Evolutionary conservation across 2,113 vertebrate genomes (phyloP).

Genomic region (Nycticryphes semicollaris): DNA sequence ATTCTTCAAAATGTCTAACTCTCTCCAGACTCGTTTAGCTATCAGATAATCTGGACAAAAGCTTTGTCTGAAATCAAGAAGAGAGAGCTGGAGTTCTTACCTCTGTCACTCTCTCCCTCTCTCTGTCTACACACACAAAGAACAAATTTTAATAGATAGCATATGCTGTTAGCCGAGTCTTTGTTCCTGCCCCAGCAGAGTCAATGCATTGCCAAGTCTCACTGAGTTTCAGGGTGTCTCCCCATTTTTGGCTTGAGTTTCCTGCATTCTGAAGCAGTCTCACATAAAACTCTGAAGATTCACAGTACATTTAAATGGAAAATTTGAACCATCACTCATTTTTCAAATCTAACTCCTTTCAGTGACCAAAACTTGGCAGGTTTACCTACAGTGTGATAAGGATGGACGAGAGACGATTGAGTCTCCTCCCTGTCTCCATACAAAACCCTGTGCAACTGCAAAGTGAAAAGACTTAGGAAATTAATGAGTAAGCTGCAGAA

Average conservation of each 20-base stretch:
- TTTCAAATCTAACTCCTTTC: conserved; percentile 11
- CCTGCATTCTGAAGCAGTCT: not conserved
- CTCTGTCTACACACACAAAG: not conserved
- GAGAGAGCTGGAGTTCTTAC: not conserved
- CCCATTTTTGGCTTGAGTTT: conserved; percentile 9
- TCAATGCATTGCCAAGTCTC: conserved; percentile 25
- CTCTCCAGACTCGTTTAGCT: not conserved
- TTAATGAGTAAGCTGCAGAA: not conserved
- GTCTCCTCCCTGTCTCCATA: not conserved
- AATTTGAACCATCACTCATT: conserved; percentile 18
- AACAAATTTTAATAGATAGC: conserved; percentile 60
- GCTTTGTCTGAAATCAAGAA: not conserved
- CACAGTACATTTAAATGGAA: conserved; percentile 19
- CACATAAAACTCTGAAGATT: conserved; percentile 26
- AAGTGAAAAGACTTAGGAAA: not conserved
- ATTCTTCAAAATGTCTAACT: not conserved
- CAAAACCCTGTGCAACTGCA: not conserved
- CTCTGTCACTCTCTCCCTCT: not conserved
- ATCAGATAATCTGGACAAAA: not conserved
- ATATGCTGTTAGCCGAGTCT: conserved; percentile 26
- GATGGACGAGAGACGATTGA: not conserved
- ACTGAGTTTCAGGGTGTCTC: conserved; percentile 11
- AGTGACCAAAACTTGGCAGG: conserved; percentile 7
- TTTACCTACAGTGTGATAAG: conserved; percentile 24
- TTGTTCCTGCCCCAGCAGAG: conserved; percentile 39